Base-by-base conservation (phyloP, 2,888 invertebrate species). In the Nysson spinosus region DNA sequence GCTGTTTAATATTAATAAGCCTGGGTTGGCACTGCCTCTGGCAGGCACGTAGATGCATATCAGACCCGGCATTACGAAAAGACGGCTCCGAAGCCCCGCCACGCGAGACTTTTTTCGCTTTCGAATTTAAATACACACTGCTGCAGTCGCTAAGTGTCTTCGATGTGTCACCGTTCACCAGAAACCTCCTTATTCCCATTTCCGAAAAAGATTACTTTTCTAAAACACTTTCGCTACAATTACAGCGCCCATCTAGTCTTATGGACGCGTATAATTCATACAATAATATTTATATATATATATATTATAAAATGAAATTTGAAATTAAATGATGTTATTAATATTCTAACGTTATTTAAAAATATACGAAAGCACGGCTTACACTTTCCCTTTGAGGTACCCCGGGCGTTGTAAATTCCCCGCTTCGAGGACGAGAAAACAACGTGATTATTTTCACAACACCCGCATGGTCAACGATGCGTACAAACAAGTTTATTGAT, bases 1-100 rank as follows among this genome's bases (percentile, higher is more conserved):
- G 75, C 81, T 83, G 84, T 84, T 85, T 85, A 84, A 85, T 85
- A 85, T 85, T 85, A 85, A 85, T 85, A 85, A 85, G 84, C 84
- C 75, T 54, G 71, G 72, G 68, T 42, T n/a, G 67, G 60, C 75
- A 78, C 82, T 82, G 84, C 78, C 80, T 63, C 74, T 82, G 85
- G 83, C 85, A 83, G 83, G 78, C 85, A 85, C 85, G 84, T 79
- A 83, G 85, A 85, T 85, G 85, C 85, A 85, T 85, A 85, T 85
- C 85, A 79, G 75, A 62, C 67, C 75, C 65, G 79, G 80, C 84
- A 85, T 85, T 85, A 85, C 83, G 77, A 77, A 75, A 82, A 83
- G 81, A 79, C 77, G 80, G 44, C 58, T 52, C 42, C 49, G 37
- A 44, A 51, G 69, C 26, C 54, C 37, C 28, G 26, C 49, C 60